Evolutionary conservation across 2,888 invertebrate species (phyloP).

Genomic region (Sisyra nigra): DNA sequence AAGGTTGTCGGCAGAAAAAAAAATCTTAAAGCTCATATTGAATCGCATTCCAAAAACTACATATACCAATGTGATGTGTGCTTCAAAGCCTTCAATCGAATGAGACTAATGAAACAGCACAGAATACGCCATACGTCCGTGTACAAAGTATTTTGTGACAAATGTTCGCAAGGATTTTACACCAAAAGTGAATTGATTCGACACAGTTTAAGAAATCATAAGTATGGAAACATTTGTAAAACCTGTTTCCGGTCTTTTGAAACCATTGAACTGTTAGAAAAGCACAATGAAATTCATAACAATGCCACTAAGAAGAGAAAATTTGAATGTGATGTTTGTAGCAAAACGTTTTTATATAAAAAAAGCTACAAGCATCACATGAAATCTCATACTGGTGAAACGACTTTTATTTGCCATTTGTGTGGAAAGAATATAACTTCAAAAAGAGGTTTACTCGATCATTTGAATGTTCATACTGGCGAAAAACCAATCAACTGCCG

Average conservation of each 20-base stretch:
- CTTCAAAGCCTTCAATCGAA: constrained; percentile 4
- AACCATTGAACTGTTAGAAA: constrained; percentile 4
- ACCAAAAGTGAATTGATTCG: constrained; percentile 4
- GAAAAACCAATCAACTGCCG: constrained; percentile 5
- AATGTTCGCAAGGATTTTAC: constrained; percentile 6
- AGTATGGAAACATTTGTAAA: constrained; percentile 20
- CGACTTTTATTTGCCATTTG: constrained; percentile 8
- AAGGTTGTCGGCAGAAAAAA: constrained; percentile 3
- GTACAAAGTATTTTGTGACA: constrained; percentile 3
- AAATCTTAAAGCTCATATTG: constrained; percentile 1
- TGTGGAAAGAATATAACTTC: constrained; percentile 9
- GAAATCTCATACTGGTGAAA: constrained; percentile 4
- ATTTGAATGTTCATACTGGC: constrained; percentile 4
- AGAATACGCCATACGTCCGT: constrained; percentile 5
- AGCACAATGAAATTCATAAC: constrained; percentile 23
- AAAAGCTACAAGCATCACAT: constrained; percentile 7
- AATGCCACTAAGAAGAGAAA: constrained; percentile 30
- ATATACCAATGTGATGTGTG: constrained; percentile 4
- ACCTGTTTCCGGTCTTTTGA: constrained; percentile 27
- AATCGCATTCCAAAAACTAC: background rate
- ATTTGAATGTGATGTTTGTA: constrained; percentile 19
- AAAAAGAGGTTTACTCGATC: constrained; percentile 5
- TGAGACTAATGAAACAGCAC: background rate
- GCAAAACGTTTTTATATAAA: constrained; percentile 17
- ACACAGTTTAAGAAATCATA: constrained; percentile 2